A percentile compares a stretch with the other conserved stretches of the same genome.
These are phyloP conservation scores for Aramus guarauna DNA, from an alignment of 2,113 vertebrate genomes.

Conservation along the genomic window DNA sequence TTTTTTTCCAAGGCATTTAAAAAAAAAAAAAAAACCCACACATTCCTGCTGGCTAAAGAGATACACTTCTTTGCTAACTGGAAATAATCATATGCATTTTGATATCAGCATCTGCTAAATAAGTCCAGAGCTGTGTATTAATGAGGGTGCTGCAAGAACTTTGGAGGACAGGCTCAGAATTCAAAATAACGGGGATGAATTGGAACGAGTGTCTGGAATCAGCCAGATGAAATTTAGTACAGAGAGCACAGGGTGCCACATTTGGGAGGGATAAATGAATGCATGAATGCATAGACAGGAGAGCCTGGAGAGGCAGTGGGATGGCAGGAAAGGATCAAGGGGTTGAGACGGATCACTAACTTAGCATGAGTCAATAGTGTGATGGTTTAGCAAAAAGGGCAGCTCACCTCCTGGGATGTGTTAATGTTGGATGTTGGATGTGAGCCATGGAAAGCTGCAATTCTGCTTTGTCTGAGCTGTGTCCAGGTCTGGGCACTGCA, in stretches of 20 bases:
- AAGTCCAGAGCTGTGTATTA: slow-evolving; percentile 44
- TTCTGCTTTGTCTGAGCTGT: background rate
- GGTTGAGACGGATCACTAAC: slow-evolving; percentile 55
- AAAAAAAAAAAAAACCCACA: background rate
- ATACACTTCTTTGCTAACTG: slow-evolving; percentile 42
- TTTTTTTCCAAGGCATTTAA: background rate
- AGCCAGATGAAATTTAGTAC: slow-evolving; percentile 4
- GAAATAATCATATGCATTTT: slow-evolving; percentile 55
- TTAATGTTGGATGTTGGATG: slow-evolving; percentile 40
- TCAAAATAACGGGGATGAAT: background rate
- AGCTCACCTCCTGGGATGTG: slow-evolving; percentile 57
- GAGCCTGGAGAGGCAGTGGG: background rate
- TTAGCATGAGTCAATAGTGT: slow-evolving; percentile 60
- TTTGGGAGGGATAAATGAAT: slow-evolving; percentile 40
- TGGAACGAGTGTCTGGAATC: slow-evolving; percentile 12
- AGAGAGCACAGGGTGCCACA: slow-evolving; percentile 9
- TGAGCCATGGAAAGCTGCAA: slow-evolving; percentile 23
- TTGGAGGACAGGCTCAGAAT: slow-evolving; percentile 38
- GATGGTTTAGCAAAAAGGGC: slow-evolving; percentile 64
- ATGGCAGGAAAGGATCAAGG: slow-evolving; percentile 34
- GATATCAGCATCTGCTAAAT: slow-evolving; percentile 56
- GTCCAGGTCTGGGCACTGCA: background rate
- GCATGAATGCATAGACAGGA: slow-evolving; percentile 29
- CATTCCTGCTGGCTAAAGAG: slow-evolving; percentile 20
- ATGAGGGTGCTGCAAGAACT: slow-evolving; percentile 54